A percentile compares a stretch with the other conserved stretches of the same genome.
Evolutionary conservation across 2,113 vertebrate species (phyloP).

Genomic region (Antechinus stuartii): DNA sequence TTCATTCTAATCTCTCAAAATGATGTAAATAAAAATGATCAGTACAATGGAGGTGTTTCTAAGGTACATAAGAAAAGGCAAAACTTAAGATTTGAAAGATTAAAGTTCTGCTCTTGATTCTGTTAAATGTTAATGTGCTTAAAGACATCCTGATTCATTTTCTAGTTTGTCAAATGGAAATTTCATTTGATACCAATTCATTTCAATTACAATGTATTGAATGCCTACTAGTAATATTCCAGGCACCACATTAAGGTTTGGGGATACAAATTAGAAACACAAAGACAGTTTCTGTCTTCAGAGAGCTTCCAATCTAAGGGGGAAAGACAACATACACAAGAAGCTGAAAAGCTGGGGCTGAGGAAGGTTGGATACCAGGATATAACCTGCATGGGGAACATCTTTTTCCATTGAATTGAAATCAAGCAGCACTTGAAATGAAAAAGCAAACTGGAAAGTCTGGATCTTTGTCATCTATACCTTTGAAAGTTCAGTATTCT

Average conservation of each 20-base stretch:
- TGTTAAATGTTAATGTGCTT: accelerated
- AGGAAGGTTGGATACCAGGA: neutral
- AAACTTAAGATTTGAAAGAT: constrained; percentile 46
- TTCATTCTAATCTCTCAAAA: constrained; percentile 70
- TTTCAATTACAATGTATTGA: neutral
- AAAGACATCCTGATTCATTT: accelerated
- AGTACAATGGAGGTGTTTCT: constrained; percentile 39
- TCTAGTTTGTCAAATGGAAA: neutral
- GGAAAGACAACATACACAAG: neutral
- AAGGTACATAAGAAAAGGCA: neutral
- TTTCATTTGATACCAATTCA: neutral
- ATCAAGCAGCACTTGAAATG: neutral
- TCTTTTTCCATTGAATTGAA: neutral
- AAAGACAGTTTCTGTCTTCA: neutral
- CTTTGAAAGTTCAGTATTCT: neutral
- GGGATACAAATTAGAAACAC: neutral
- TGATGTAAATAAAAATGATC: constrained; percentile 71
- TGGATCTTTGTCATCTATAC: neutral
- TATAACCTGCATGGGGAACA: neutral
- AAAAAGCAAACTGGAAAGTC: neutral
- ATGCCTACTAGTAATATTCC: neutral
- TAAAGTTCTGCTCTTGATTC: neutral
- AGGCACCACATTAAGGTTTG: neutral
- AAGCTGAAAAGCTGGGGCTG: neutral
- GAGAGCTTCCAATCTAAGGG: neutral